Evolutionary conservation across 2,888 invertebrate species (phyloP), one percentile per base, ranked within the genome.

Genomic region (Xylota segnis): DNA sequence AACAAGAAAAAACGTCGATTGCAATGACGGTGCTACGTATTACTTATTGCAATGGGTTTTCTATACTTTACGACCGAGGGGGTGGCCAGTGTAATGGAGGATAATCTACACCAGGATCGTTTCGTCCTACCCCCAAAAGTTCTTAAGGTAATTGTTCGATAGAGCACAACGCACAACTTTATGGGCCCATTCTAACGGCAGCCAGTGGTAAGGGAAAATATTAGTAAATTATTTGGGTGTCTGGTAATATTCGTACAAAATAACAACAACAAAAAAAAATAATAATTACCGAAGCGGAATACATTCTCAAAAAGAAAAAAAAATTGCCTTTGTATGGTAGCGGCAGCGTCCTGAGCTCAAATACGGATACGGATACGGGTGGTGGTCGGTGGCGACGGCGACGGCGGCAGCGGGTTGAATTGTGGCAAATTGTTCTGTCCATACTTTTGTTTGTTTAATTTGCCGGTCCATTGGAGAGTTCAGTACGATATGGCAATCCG

Each of bases 371-470:
- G 50, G 32, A 34, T 27, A 23, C 58, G 32, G 37, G 34, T 56
- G 56, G 63, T 61, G 50, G 34, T 47, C 45, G 72, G 66, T 3
- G 23, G 23, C 23, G 23, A 3, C 23, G 23, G 23, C 23, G 23
- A 3, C 23, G 23, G 23, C 23, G 23, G 23, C 23, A 3, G 23
- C 23, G 52, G 50, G 71, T 54, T 84, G 76, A 82, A 77, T 77
- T 82, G 86, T 86, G 76, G 82, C 86, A 86, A 82, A 82, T 82
- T 77, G 86, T 68, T 82, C 43, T 72, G 76, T 77, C 76, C 86
- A 72, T 86, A 77, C 72, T 77, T 82, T 68, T 86, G 86, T 77
- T 86, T 82, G 86, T 82, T 86, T 82, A 82, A 82, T 86, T 86
- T 86, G 68, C 72, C 82, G 72, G 82, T 76, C 68, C 86, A 86